Percentiles rank a stretch among this genome's conserved stretches.
These are phyloP conservation scores for Zaprionus ghesquierei DNA, from an alignment of 1,140 invertebrate species.

Conservation along the genomic window DNA sequence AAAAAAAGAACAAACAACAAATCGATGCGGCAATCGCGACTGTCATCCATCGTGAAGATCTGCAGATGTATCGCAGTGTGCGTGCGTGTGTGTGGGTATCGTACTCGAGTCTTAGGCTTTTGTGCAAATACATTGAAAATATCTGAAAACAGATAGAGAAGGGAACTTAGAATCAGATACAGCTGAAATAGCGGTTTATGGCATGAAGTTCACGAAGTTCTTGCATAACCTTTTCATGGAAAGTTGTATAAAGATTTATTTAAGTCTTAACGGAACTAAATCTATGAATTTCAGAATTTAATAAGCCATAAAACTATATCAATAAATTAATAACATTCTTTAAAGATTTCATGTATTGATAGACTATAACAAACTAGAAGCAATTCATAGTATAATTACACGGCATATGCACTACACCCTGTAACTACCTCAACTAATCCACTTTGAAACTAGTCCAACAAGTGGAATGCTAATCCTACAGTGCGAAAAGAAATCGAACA, in stretches of 20 bases:
- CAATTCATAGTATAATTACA: not conserved
- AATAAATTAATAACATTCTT: no score
- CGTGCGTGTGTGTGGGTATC: not conserved
- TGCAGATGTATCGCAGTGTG: constrained; percentile 3
- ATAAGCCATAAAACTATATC: no score
- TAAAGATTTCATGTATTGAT: no score
- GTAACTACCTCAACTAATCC: constrained; percentile 3
- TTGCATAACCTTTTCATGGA: no score
- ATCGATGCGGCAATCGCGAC: constrained; percentile 28
- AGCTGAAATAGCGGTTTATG: not conserved
- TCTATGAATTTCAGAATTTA: no score
- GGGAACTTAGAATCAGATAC: not conserved
- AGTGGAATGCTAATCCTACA: constrained; percentile 20
- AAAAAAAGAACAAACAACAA: constrained; percentile 42
- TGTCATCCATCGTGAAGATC: constrained; percentile 36
- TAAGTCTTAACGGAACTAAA: no score
- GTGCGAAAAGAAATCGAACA: not conserved
- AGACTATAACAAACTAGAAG: no score
- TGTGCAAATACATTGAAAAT: not conserved
- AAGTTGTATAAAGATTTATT: no score
- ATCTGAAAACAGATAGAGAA: not conserved
- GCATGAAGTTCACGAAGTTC: not conserved
- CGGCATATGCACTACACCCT: not conserved
- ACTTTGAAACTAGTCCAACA: constrained; percentile 29
- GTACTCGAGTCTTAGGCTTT: not conserved